These are phyloP conservation scores for Petrolisthes cinctipes DNA, from an alignment of 2,888 invertebrate genomes.

Conservation along the genomic window DNA sequence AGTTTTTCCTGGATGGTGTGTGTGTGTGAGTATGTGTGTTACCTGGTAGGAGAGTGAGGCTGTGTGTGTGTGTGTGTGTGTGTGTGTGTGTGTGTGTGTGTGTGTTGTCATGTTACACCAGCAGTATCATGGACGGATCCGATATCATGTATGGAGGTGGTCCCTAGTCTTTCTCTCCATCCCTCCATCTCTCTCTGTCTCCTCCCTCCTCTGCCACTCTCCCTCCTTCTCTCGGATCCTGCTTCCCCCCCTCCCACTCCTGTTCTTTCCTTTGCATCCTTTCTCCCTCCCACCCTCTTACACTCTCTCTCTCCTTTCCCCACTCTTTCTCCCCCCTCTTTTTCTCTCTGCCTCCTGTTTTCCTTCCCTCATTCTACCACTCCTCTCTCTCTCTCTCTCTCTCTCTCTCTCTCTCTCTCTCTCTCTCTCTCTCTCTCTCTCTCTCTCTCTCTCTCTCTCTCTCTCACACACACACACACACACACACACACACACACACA, in stretches of 20 bases:
- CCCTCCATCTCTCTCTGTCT: background rate
- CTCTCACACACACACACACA: too few species aligned
- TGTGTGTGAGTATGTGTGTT: too few species aligned
- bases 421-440: background rate
- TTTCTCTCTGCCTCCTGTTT: background rate
- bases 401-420: background rate
- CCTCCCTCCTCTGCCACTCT: background rate
- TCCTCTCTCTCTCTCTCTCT: background rate
- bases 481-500: too few species aligned
- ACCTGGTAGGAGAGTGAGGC: too few species aligned
- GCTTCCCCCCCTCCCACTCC: background rate
- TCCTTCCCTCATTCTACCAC: background rate
- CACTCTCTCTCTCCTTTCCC: background rate
- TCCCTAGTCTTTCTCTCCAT: background rate
- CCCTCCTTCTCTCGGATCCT: background rate
- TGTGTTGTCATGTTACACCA: too few species aligned
- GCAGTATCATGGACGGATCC: too few species aligned
- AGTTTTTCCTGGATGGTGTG: too few species aligned
- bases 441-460: background rate
- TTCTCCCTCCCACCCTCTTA: background rate
- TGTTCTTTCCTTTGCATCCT: background rate
- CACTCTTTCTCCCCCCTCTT: background rate
- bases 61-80: too few species aligned
- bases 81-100: too few species aligned
- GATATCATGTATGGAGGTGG: too few species aligned